Evolutionary conservation across 1,140 invertebrate species (phyloP), one percentile per base, ranked within the genome.

Genomic region (Aphelenchoides fujianensis): DNA sequence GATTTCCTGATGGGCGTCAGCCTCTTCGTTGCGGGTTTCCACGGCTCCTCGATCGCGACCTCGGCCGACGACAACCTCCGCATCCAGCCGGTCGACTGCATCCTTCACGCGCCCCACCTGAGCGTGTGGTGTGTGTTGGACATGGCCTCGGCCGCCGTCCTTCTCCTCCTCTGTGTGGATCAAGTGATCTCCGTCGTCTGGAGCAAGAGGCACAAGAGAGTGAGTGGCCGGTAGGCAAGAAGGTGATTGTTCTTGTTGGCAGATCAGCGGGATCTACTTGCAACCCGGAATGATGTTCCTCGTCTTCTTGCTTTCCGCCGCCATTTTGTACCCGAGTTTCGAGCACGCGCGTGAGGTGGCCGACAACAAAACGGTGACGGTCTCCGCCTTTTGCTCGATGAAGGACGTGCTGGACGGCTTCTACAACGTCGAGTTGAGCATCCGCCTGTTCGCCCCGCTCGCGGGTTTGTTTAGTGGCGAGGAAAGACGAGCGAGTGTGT

Each of bases 141-240:
- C 32, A 36, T 57, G 23, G 32, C 73, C 9, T 35, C 64, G 34
- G 27, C 70, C 19, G 23, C 63, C 16, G 16, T 74, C 35, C 36
- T 74, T n/a, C 28, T 32, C 16, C 27, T 74, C 19, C 37, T 74
- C 19, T 74, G 73, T 27, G 30, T 68, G n/a, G 73, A 74, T 67
- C 73, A 74, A 61, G 32, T 74, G 2, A 62, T 74, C 64, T 75
- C 73, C 31, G 73, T 74, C n/a, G 19, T 68, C 53, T 74, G 73
- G 64, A 37, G 64, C 32, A 74, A 74, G 36, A 72, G 34, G n/a
- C 73, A 74, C 53, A 74, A 74, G 52, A 55, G 64, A 28, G 73
- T 74, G 57, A 32, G 48, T 19, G n/a, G n/a, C n/a, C n/a, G n/a
- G n/a, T n/a, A n/a, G n/a, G n/a, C n/a, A n/a, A n/a, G n/a, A n/a